Evolutionary conservation across 1,140 invertebrate species (phyloP).

Genomic region (Oryctes rhinoceros): DNA sequence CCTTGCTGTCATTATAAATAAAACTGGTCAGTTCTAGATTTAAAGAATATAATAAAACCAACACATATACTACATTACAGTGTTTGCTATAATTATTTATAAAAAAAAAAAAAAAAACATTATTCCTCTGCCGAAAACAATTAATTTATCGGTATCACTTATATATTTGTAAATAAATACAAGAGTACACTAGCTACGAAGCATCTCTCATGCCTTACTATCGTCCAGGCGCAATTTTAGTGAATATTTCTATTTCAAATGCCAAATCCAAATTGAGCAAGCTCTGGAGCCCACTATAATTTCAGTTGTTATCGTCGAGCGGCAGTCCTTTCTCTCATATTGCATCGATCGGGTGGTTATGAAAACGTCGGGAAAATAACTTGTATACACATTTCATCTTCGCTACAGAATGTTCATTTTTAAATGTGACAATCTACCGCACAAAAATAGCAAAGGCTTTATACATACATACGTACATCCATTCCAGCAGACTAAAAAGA

Average conservation of each 20-base stretch:
- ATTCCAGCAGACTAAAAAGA: too few species aligned
- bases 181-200: too few species aligned
- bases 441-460: not conserved
- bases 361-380: conserved; percentile 1
- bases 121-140: too few species aligned
- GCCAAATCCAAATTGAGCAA: not conserved
- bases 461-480: too few species aligned
- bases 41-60: too few species aligned
- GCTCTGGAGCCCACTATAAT: not conserved
- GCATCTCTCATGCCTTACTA: not conserved
- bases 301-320: not conserved
- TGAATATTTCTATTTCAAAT: not conserved
- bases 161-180: too few species aligned
- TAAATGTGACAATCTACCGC: not conserved
- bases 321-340: not conserved
- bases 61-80: too few species aligned
- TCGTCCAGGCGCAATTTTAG: not conserved
- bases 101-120: too few species aligned
- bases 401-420: not conserved
- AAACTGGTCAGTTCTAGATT: too few species aligned
- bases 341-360: not conserved
- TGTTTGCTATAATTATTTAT: too few species aligned
- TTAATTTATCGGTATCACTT: too few species aligned
- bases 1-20: too few species aligned
- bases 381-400: not conserved